phyloP scores from a whole-genome alignment of 2,113 vertebrate genomes.

The Ciconia stormi region DNA sequence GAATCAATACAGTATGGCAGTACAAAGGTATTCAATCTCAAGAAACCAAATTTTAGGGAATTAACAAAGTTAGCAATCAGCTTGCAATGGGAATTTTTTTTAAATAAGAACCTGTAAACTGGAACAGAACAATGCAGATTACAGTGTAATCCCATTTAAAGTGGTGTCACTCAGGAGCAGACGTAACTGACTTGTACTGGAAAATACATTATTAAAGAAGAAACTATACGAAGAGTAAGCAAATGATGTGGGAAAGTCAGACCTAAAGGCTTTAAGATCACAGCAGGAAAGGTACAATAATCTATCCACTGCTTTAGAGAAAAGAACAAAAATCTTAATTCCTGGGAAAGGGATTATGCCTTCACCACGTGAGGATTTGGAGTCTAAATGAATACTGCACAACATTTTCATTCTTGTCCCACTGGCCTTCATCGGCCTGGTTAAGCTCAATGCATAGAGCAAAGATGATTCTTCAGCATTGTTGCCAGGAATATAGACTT shows the following conservation, averaged over 20 bases:
- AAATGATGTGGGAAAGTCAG: background rate
- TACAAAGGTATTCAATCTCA: background rate
- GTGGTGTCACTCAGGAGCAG: background rate
- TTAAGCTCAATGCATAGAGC: background rate
- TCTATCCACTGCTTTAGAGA: background rate
- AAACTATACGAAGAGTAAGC: background rate
- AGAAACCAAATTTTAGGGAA: background rate
- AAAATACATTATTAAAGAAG: background rate
- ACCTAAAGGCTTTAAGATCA: background rate
- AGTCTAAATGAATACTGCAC: background rate
- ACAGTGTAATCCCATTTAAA: background rate
- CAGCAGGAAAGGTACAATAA: background rate
- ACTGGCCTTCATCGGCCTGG: background rate
- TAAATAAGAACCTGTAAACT: background rate
- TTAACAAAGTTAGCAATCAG: background rate
- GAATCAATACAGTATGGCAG: background rate
- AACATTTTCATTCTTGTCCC: background rate
- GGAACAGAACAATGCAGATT: background rate
- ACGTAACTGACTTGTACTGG: background rate
- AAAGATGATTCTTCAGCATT: background rate
- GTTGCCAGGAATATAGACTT: background rate
- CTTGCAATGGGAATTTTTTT: background rate
- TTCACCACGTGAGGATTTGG: background rate
- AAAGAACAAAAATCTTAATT: background rate
- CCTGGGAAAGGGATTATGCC: background rate